phyloP scores from a whole-genome alignment of 2,888 invertebrate species.

The Drosophila melanocephala region DNA sequence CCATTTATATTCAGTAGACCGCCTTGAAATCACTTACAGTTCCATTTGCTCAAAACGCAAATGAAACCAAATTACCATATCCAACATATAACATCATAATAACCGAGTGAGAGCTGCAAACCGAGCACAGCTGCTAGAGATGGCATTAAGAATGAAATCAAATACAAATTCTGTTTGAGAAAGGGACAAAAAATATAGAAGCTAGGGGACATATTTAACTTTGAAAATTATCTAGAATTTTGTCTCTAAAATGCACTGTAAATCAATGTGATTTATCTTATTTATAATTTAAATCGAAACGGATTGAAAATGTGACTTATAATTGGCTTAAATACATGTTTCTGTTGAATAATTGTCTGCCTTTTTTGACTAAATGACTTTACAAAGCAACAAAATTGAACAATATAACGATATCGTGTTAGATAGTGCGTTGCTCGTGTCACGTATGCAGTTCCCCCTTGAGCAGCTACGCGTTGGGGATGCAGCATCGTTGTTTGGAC shows the following conservation, averaged over 20 bases:
- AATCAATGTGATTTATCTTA: neutral
- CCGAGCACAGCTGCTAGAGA: conserved; percentile 18
- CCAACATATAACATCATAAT: conserved; percentile 3
- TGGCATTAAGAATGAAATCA: neutral
- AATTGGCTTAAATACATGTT: no score
- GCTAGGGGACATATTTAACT: no score
- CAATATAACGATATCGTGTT: neutral
- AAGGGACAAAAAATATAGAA: no score
- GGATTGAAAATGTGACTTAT: neutral
- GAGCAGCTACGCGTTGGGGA: neutral
- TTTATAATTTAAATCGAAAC: neutral
- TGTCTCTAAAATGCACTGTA: neutral
- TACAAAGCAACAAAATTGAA: no score
- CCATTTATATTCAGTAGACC: conserved; percentile 29
- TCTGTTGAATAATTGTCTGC: no score
- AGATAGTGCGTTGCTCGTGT: conserved; percentile 10
- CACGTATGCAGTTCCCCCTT: conserved; percentile 13
- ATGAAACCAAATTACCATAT: conserved; percentile 26
- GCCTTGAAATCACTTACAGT: conserved; percentile 41
- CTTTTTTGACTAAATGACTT: no score
- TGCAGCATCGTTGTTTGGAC: conserved; percentile 11
- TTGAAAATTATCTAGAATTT: neutral
- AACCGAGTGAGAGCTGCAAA: conserved; percentile 17
- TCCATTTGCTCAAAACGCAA: conserved; percentile 29
- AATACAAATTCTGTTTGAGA: neutral